Evolutionary conservation across 2,888 invertebrate genomes (phyloP).

Genomic region (Hyalella azteca): DNA sequence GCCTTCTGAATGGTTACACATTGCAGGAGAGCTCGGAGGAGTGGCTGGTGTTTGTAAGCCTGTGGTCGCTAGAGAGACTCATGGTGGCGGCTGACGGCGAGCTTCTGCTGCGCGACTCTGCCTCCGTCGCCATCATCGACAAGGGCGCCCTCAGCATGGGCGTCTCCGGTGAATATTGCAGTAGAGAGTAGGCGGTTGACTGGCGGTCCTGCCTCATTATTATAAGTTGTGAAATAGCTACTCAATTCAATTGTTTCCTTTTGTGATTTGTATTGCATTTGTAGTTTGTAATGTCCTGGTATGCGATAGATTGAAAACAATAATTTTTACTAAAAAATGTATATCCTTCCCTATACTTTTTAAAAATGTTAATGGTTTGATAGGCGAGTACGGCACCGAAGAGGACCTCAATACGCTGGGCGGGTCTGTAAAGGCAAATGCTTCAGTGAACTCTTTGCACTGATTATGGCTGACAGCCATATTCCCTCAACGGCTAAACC

Average conservation of each 20-base stretch:
- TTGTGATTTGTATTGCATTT: too few relatives aligned
- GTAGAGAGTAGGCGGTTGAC: not conserved
- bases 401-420: slow-evolving; percentile 30
- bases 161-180: not conserved
- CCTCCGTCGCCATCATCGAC: slow-evolving; percentile 13
- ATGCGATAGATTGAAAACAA: too few relatives aligned
- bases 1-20: too few relatives aligned
- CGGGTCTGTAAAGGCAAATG: slow-evolving; percentile 14
- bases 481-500: not conserved
- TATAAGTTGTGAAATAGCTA: not conserved
- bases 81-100: slow-evolving; percentile 17
- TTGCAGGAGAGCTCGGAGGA: slow-evolving; percentile 21
- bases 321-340: too few relatives aligned
- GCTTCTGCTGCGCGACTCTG: slow-evolving; percentile 3
- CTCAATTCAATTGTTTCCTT: not conserved
- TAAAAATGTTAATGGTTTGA: too few relatives aligned
- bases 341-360: too few relatives aligned
- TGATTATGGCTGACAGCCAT: not conserved
- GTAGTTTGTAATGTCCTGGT: too few relatives aligned
- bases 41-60: not conserved
- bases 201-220: not conserved
- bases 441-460: not conserved
- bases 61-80: not conserved
- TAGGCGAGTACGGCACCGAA: not conserved
- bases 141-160: slow-evolving; percentile 19